Evolutionary conservation across 2,888 invertebrate species (phyloP), one percentile per base, ranked within the genome.

Genomic region (Epinotia nisella): DNA sequence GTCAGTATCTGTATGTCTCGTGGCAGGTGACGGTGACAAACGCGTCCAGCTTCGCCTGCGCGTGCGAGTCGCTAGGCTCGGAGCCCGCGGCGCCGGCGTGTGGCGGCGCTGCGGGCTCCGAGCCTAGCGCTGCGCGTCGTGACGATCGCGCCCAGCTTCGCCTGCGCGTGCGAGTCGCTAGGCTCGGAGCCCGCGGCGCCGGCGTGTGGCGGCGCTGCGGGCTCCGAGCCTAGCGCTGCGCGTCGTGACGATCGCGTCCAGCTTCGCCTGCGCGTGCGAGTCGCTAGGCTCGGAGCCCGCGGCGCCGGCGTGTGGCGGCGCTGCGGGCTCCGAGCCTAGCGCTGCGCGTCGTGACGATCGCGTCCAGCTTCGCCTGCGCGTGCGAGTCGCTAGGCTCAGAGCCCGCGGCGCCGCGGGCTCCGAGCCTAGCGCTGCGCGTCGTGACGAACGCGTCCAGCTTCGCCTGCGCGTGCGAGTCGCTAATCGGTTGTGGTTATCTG

Each of bases 21-120:
- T n/a, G 15, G 3, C 96, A 97, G 81, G 96, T 98, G 77, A 97
- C 98, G 2, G 85, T 92, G 45, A 90, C 92, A 58, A 88, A 90
- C 78, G 92, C 91, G 65, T 80, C 85, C 61, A 86, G 87, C 71
- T 79, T 83, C 4, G 96, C 96, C 81, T 96, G 96, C 86, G 93
- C 95, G 75, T 95, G 95, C 82, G 94, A 92, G 87, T 87, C 74
- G 74, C 82, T 77, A 58, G 77, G 75, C 80, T 87, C 84, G 78
- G 90, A 82, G 86, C 88, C 79, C 86, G 89, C 82, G 79, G 83
- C 82, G 83, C 85, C 82, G 74, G 83, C 79, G 55, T 35, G n/a
- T n/a, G n/a, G n/a, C n/a, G n/a, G n/a, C n/a, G n/a, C n/a, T n/a
- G n/a, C n/a, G n/a, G n/a, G n/a, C n/a, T n/a, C n/a, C n/a, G n/a